Evolutionary conservation across 2,113 vertebrate genomes (phyloP), one percentile per base, ranked within the genome.

Genomic region (Phylloscopus whistleri): DNA sequence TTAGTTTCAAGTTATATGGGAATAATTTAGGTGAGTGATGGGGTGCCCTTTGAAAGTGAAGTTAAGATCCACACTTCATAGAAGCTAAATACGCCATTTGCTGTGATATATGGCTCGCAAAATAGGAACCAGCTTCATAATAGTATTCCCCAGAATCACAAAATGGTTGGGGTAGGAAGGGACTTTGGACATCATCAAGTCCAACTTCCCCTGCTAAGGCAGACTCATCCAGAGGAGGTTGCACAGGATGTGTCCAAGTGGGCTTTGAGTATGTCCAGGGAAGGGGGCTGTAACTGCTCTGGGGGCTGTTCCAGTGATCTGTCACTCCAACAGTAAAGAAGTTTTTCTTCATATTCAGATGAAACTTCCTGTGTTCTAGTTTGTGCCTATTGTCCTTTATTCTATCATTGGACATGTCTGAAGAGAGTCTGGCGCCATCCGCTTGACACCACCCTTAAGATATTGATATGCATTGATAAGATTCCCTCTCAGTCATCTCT

Each of bases 31-130:
- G 53, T 89, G 84, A 91, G 64, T 89, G 76, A 82, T 82, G 37
- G 41, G 48, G 30, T 93, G 91, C 49, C 53, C 69, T 94, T 92
- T 95, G 74, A 92, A 67, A 83, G 27, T 66, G 37, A 52, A 95
- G 35, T 62, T 83, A 60, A 92, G 82, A 80, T 88, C 46, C 18
- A 73, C 51, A 64, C 63, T 90, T 86, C 52, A 26, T 9, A 73
- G 43, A 74, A 56, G 39, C 27, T 77, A 46, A 83, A 53, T 52
- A 35, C 2, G 3, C 27, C 44, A 13, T 60, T 90, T 90, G 30
- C 46, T 86, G 12, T 86, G 55, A 80, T 1, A 2, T 39, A 39
- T 35, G 21, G 55, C n/a, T 83, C 43, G 28, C 27, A 43, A 80
- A 92, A 51, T 81, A 78, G 66, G 44, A 94, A 43, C 21, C 35